Evolutionary conservation across 35 echinoderm and acorn worm species (phyloP).

Genomic region (Lytechinus pictus): DNA sequence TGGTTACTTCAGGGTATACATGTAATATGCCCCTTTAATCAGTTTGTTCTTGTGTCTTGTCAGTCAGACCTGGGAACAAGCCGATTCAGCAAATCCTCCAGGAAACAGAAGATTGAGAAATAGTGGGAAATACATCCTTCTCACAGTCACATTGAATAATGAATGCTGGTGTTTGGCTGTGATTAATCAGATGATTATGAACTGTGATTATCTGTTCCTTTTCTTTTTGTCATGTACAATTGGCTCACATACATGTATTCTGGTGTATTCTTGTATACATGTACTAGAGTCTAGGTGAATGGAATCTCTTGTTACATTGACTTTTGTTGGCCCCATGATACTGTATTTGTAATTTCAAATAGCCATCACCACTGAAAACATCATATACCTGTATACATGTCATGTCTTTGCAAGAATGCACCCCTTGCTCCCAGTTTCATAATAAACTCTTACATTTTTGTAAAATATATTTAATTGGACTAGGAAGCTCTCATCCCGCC

Average conservation of each 20-base stretch:
- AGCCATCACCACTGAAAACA: too few species aligned
- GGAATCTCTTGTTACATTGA: too few species aligned
- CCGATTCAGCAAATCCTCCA: background rate
- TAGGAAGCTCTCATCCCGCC: too few species aligned
- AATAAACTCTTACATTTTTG: too few species aligned
- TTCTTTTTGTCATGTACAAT: background rate
- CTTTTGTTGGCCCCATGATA: too few species aligned
- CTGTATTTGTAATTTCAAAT: too few species aligned
- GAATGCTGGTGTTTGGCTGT: background rate
- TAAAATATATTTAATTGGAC: too few species aligned
- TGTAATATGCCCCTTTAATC: background rate
- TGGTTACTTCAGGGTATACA: too few species aligned
- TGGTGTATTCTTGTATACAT: background rate
- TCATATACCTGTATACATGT: too few species aligned
- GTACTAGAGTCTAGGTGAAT: too few species aligned
- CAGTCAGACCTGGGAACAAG: background rate
- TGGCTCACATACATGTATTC: background rate
- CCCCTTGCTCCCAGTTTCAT: too few species aligned
- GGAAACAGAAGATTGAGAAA: background rate
- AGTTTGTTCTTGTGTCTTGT: background rate
- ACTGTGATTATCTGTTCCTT: background rate
- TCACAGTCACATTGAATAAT: background rate
- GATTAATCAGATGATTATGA: background rate
- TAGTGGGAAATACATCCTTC: background rate
- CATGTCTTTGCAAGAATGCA: too few species aligned